These are phyloP conservation scores for Brachyrhaphis roseni DNA, from an alignment of 2,797 vertebrate species.

Conservation along the genomic window DNA sequence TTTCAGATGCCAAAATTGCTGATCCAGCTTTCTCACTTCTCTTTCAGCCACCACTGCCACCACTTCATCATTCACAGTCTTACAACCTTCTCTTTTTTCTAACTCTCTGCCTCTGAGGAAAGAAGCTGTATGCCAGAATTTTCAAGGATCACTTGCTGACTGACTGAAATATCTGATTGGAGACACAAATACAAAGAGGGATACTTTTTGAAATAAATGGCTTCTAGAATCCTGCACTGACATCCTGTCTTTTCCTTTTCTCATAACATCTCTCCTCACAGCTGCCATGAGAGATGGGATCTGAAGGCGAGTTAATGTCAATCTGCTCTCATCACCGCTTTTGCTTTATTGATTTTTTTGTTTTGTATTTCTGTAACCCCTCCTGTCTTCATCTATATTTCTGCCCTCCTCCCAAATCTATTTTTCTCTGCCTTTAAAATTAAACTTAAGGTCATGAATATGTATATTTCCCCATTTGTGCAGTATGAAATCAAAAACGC, in stretches of 20 bases:
- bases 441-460: background rate
- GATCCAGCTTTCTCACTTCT: constrained; percentile 27
- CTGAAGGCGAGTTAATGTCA: constrained; percentile 36
- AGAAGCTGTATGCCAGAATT: constrained; percentile 46
- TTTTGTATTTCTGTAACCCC: constrained; percentile 18
- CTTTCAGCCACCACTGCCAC: constrained; percentile 24
- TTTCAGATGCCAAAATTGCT: constrained; percentile 55
- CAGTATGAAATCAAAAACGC: constrained; percentile 10
- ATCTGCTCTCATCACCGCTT: constrained; percentile 17
- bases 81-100: constrained; percentile 11
- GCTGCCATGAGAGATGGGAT: constrained; percentile 35
- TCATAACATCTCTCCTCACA: constrained; percentile 6
- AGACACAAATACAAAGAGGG: constrained; percentile 40
- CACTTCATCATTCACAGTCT: constrained; percentile 28
- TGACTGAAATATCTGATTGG: constrained; percentile 66
- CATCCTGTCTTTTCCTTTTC: constrained; percentile 32
- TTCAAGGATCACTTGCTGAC: constrained; percentile 48
- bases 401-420: background rate
- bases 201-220: constrained; percentile 34
- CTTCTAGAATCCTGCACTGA: constrained; percentile 47
- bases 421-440: constrained; percentile 17
- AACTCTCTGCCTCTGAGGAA: constrained; percentile 47
- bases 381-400: constrained; percentile 4
- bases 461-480: background rate
- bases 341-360: constrained; percentile 11